Conservation (phyloP, 2,113 vertebrate species). For the Mustela nigripes region DNA sequence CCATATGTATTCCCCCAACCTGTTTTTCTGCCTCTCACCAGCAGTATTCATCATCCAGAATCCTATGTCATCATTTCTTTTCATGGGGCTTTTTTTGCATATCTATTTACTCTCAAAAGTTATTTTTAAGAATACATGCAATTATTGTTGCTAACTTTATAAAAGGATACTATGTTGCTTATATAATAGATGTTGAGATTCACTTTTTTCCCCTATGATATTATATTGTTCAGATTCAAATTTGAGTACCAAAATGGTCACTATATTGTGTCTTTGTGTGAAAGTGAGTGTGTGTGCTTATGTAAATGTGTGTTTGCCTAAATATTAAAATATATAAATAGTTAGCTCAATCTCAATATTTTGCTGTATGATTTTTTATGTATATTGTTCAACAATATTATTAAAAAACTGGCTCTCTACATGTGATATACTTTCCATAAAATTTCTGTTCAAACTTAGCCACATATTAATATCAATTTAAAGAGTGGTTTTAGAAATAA, state of each 20-base stretch:
- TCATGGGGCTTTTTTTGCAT: not conserved
- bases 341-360: not conserved
- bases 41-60: not conserved
- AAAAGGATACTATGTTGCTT: not conserved
- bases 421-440: not conserved
- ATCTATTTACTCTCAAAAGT: not conserved
- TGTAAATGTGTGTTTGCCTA: not conserved
- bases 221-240: not conserved
- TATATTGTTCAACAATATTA: not conserved
- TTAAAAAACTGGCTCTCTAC: not conserved
- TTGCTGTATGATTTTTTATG: not conserved
- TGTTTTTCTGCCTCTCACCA: not conserved
- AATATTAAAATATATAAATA: not conserved
- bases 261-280: fast-evolving
- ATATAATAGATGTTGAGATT: not conserved
- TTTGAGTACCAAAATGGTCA: not conserved
- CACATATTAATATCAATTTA: not conserved
- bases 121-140: not conserved
- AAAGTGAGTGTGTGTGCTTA: not conserved
- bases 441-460: not conserved
- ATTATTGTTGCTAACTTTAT: not conserved
- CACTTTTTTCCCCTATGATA: not conserved
- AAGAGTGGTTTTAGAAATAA: not conserved
- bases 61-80: not conserved
- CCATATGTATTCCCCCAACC: not conserved